A percentile compares a stretch with the other conserved stretches of the same genome.
Conservation (phyloP, 2,113 vertebrate genomes). For the Cyanocitta stelleri region DNA sequence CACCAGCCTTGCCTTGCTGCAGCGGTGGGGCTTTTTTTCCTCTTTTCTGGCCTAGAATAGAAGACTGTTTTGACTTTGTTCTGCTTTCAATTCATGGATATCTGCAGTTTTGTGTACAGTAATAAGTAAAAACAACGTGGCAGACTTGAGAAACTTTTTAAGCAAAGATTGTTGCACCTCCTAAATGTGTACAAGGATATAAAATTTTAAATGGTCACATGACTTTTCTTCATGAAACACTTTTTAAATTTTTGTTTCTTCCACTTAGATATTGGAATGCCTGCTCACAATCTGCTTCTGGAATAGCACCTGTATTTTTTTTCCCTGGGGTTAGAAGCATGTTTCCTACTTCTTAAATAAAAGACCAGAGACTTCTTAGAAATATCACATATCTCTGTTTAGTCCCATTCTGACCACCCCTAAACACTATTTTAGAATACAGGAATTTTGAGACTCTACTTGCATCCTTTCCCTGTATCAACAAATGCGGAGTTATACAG, state of each 20-base stretch:
- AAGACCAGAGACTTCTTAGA: background rate
- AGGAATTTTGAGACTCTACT: background rate
- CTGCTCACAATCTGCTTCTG: background rate
- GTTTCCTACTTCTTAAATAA: background rate
- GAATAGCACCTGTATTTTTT: background rate
- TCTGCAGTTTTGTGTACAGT: background rate
- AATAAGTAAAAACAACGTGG: background rate
- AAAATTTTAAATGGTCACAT: too few species aligned
- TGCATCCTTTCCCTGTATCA: background rate
- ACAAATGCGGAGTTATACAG: background rate
- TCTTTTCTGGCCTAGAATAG: background rate
- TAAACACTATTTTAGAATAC: background rate
- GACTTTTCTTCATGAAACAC: background rate
- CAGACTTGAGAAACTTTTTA: background rate
- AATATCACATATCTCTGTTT: background rate
- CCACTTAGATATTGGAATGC: background rate
- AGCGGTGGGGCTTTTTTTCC: background rate
- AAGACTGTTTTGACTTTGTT: background rate
- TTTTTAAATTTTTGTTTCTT: background rate
- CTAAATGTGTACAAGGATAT: background rate
- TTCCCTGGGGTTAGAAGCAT: background rate
- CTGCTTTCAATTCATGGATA: background rate
- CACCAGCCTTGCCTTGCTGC: background rate
- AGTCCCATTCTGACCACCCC: background rate
- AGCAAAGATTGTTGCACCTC: background rate